A percentile compares a stretch with the other conserved stretches of the same genome.
Conservation (phyloP, 92 coral and sea anemone genomes). For the Actinostola sp. region DNA sequence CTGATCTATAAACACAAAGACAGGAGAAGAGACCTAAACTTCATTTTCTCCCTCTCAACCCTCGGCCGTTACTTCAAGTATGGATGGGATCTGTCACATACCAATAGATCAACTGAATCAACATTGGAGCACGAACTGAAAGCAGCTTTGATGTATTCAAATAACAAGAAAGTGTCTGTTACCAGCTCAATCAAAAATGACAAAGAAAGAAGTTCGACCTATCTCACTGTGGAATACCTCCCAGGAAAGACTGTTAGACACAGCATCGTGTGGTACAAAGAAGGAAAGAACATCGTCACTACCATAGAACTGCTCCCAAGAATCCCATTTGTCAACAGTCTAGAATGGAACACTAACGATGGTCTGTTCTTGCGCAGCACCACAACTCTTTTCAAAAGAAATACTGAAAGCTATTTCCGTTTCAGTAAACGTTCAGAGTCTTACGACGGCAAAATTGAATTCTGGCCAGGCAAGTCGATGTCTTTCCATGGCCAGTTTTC, state of each 20-base stretch:
- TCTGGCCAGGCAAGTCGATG: constrained; percentile 65
- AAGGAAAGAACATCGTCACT: constrained; percentile 43
- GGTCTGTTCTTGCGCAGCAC: constrained; percentile 58
- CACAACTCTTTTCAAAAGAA: constrained; percentile 57
- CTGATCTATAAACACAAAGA: constrained; percentile 45
- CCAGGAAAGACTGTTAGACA: constrained; percentile 80
- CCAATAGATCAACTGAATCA: constrained; percentile 58
- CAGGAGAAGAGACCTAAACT: constrained; percentile 39
- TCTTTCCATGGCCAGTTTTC: constrained; percentile 64
- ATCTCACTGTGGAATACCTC: constrained; percentile 69
- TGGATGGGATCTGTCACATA: constrained; percentile 77
- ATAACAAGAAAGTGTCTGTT: constrained; percentile 70
- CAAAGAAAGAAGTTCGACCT: constrained; percentile 42
- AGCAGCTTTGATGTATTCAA: constrained; percentile 71
- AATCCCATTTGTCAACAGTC: constrained; percentile 52
- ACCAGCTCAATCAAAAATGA: constrained; percentile 59
- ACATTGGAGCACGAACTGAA: constrained; percentile 61
- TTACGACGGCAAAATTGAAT: constrained; percentile 65
- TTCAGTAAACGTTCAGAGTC: constrained; percentile 45
- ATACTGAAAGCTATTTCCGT: constrained; percentile 60
- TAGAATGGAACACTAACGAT: constrained; percentile 59
- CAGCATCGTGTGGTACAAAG: constrained; percentile 73
- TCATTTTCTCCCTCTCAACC: constrained; percentile 35
- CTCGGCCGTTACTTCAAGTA: constrained; percentile 66
- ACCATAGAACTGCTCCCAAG: constrained; percentile 59